Evolutionary conservation across 1,140 invertebrate species (phyloP).

Genomic region (Carcinoscorpius rotundicauda): DNA sequence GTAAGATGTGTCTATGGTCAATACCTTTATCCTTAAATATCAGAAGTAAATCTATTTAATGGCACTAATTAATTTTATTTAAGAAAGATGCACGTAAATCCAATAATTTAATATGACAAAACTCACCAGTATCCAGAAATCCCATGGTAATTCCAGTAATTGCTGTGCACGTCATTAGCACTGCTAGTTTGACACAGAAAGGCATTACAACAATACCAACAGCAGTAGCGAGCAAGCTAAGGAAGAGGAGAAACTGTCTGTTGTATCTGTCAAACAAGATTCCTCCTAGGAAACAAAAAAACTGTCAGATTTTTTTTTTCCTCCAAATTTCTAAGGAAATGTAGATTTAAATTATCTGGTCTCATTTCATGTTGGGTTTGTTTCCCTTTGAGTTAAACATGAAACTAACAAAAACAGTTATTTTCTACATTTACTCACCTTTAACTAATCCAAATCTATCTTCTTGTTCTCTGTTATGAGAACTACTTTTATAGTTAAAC

Average conservation of each 20-base stretch:
- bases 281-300: constrained; percentile 8
- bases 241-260: constrained; percentile 14
- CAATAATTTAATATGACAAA: too few relatives aligned
- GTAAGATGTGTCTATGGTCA: too few relatives aligned
- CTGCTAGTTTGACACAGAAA: constrained; percentile 8
- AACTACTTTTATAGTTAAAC: too few relatives aligned
- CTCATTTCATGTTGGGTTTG: not conserved
- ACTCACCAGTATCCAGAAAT: constrained; percentile 13
- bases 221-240: constrained; percentile 10
- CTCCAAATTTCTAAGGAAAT: too few relatives aligned
- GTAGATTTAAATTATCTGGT: too few relatives aligned
- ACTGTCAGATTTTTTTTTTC: not conserved
- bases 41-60: too few relatives aligned
- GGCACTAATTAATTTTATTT: too few relatives aligned
- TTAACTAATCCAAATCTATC: too few relatives aligned
- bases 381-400: not conserved
- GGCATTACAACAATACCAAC: constrained; percentile 15
- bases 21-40: too few relatives aligned
- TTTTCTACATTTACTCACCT: too few relatives aligned
- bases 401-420: not conserved
- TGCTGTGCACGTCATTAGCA: constrained; percentile 14
- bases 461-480: too few relatives aligned
- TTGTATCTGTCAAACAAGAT: constrained; percentile 16
- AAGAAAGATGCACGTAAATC: too few relatives aligned
- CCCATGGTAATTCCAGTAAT: constrained; percentile 18